Conservation (phyloP, 2,113 vertebrate species). For the Cryptomyrus ogoouensis region DNA sequence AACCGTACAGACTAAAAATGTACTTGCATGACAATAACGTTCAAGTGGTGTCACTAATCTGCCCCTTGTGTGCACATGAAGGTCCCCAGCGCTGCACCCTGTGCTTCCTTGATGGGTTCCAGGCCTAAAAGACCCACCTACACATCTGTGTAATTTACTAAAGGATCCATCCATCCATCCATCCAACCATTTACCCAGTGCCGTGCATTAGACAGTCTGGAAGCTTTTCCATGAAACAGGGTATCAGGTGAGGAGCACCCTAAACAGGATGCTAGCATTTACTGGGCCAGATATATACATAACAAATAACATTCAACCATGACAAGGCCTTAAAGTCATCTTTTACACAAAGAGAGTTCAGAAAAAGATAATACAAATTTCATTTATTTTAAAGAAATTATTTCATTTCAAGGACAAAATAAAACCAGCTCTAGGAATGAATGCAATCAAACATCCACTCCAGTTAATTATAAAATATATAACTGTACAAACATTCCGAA, state of each 20-base stretch:
- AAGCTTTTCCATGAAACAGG: not conserved
- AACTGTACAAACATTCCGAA: not conserved
- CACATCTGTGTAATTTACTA: not conserved
- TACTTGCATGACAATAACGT: not conserved
- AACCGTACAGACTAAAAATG: not conserved
- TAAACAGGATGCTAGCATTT: not conserved
- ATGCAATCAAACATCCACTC: not conserved
- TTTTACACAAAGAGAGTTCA: not conserved
- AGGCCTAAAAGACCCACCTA: not conserved
- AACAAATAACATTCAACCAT: not conserved
- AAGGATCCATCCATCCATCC: no score
- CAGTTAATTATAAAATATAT: not conserved
- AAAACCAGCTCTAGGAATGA: not conserved
- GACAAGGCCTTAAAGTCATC: not conserved
- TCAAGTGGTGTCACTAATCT: not conserved
- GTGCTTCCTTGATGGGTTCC: not conserved
- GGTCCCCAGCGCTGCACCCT: not conserved
- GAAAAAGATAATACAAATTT: not conserved
- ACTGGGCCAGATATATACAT: not conserved
- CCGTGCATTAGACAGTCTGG: not conserved
- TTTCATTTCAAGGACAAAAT: not conserved
- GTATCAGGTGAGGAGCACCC: not conserved
- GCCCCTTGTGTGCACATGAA: not conserved
- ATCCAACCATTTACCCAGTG: not conserved
- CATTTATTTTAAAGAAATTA: not conserved